Base-by-base conservation (phyloP, 2,113 vertebrate species). In the Notothenia rossii region DNA sequence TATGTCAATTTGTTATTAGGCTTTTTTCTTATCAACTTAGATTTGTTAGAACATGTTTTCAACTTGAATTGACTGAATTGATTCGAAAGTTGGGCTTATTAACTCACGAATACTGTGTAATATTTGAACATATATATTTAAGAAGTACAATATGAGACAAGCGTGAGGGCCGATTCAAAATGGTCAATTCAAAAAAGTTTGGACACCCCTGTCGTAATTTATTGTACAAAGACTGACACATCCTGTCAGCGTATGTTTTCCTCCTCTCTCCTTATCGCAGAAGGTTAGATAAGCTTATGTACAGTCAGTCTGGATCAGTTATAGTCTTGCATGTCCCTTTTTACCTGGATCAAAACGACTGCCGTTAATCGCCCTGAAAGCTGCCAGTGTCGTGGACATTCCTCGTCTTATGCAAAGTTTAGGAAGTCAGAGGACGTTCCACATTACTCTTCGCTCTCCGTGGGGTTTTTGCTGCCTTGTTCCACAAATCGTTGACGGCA, bases 191-290 rank as follows among this genome's bases (percentile, higher is more conserved):
- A 29, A 29, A 29, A 29, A 29, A 4, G 29, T 29, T 29, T 29
- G 29, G 29, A 29, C 29, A 29, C 29, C 29, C 29, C 29, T 82
- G 54, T 45, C 77, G 61, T 96, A 96, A 97, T 94, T 96, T 97
- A 97, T 96, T 96, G 51, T 85, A 45, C 36, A 82, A 56, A 85
- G 79, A 75, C 61, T 69, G 2, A 61, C 56, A 69, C 45, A 59
- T 66, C 73, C 60, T 63, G 64, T 59, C 67, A 40, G 36, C 72
- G 76, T 53, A 17, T 67, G 45, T 81, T 75, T 61, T 71, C 10
- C 71, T 85, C 60, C 77, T 81, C 74, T 15, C 61, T 55, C 59
- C 51, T 64, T 25, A 72, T 75, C 20, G 63, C 67, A 77, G 61
- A 76, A 77, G 76, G 72, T 67, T 71, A 88, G 63, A 87, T 83